Evolutionary conservation across 2,797 vertebrate genomes (phyloP).

Genomic region (Sebastiscus tertius): DNA sequence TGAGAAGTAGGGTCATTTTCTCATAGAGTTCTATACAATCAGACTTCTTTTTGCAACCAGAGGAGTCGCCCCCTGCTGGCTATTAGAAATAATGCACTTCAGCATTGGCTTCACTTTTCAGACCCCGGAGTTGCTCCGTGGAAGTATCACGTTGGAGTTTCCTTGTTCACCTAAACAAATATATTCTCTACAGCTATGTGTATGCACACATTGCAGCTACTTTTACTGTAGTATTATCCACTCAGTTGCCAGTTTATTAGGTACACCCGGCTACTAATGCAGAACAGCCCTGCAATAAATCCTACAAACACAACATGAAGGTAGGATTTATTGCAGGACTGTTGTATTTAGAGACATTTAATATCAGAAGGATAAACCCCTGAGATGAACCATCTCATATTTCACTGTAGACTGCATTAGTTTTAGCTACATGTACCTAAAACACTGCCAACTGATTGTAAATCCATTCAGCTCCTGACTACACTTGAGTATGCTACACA

Average conservation of each 20-base stretch:
- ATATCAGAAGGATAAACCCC: background rate
- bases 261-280: background rate
- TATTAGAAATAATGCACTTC: no score
- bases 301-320: background rate
- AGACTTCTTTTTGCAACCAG: no score
- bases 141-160: background rate
- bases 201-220: background rate
- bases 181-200: background rate
- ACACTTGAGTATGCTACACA: background rate
- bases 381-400: background rate
- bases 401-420: background rate
- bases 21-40: no score
- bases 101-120: no score
- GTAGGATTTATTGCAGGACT: background rate
- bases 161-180: background rate
- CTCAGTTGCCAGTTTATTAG: background rate
- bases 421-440: background rate
- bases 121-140: no score
- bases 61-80: no score
- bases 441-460: background rate
- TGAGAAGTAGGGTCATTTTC: no score
- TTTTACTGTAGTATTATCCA: background rate
- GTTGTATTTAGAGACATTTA: background rate
- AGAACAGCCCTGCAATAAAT: background rate
- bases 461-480: background rate